These are phyloP conservation scores for Ethmia dodecea DNA, from an alignment of 2,888 invertebrate species.

Conservation along the genomic window DNA sequence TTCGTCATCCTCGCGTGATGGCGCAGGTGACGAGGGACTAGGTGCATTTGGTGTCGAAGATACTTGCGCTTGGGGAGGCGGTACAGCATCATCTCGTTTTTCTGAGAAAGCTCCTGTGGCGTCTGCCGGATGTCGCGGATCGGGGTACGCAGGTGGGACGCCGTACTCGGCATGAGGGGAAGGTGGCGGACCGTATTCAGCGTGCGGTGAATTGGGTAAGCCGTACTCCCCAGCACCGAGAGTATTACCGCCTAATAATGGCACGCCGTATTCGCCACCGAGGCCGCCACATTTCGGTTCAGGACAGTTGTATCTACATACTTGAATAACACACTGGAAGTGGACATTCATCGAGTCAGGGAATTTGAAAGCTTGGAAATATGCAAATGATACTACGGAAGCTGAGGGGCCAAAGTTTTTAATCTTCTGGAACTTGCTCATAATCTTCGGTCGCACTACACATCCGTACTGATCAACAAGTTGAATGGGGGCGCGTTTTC, in stretches of 20 bases:
- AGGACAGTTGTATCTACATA: conserved; percentile 94
- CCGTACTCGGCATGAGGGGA: conserved; percentile 82
- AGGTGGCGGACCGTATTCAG: conserved; percentile 84
- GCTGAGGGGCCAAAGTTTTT: conserved; percentile 97
- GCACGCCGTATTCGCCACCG: conserved; percentile 82
- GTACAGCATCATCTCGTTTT: conserved; percentile 87
- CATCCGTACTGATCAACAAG: conserved; percentile 96
- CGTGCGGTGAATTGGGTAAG: conserved; percentile 68
- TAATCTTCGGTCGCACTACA: conserved; percentile 94
- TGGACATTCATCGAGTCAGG: conserved; percentile 98
- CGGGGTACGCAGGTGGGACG: conserved; percentile 89
- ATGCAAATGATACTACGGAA: conserved; percentile 95
- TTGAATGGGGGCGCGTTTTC: conserved; percentile 94
- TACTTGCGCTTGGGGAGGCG: conserved; percentile 89
- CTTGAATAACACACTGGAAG: conserved; percentile 97
- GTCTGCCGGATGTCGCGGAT: conserved; percentile 92
- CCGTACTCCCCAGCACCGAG: conserved; percentile 81
- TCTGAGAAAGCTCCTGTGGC: conserved; percentile 90
- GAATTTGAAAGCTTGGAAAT: conserved; percentile 98
- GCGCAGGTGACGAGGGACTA: conserved; percentile 73
- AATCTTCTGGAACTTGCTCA: conserved; percentile 97
- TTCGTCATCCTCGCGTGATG: conserved; percentile 76
- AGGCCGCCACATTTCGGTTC: conserved; percentile 92
- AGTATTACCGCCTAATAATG: conserved; percentile 79
- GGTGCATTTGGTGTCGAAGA: conserved; percentile 83